A percentile compares a stretch with the other conserved stretches of the same genome.
Conservation (phyloP, 2,797 vertebrate species). For the Perodicticus potto region DNA sequence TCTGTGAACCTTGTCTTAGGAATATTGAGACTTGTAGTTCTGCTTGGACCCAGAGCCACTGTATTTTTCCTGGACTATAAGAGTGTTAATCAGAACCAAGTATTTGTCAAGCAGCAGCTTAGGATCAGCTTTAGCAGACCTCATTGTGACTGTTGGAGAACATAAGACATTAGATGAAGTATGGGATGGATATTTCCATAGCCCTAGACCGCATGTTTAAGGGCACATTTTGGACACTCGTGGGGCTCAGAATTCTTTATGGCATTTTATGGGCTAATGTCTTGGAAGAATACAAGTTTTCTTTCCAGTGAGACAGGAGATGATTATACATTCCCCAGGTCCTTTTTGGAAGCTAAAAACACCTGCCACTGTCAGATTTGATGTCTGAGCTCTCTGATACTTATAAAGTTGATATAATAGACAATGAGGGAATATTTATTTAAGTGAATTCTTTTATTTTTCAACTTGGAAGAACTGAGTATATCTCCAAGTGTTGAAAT, state of each 20-base stretch:
- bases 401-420: conserved; percentile 36
- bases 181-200: neutral
- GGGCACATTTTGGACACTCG: neutral
- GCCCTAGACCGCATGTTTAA: neutral
- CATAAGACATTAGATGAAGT: neutral
- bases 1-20: conserved; percentile 23
- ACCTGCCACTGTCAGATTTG: conserved; percentile 12
- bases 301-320: neutral
- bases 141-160: neutral
- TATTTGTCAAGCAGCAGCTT: neutral
- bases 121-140: neutral
- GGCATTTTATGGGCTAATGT: neutral
- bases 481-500: neutral
- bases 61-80: neutral
- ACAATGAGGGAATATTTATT: neutral
- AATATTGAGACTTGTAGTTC: conserved; percentile 12
- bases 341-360: neutral
- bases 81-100: neutral
- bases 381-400: neutral
- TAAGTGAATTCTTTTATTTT: conserved; percentile 54
- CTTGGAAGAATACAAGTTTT: neutral
- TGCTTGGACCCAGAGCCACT: neutral
- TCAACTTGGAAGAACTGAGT: neutral
- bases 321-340: neutral
- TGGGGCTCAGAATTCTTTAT: neutral